Evolutionary conservation across 2,797 vertebrate genomes (phyloP).

Genomic region (Onychomys torridus): DNA sequence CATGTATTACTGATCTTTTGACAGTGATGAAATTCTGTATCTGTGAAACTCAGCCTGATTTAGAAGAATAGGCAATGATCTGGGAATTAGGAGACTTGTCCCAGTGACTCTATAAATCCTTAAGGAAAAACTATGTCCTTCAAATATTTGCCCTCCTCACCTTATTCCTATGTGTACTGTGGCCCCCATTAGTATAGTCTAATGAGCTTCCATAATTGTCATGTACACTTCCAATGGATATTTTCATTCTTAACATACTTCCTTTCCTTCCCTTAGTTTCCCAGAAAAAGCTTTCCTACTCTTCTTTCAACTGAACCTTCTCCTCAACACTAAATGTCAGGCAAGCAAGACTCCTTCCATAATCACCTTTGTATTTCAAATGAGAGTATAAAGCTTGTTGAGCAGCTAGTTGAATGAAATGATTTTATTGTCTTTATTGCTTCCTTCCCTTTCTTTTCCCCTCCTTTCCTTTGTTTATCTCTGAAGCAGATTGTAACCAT

Average conservation of each 20-base stretch:
- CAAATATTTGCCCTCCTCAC: background rate
- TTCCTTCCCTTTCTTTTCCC: too few species aligned
- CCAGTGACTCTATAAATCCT: background rate
- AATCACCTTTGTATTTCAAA: background rate
- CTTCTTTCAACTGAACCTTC: background rate
- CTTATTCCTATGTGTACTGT: background rate
- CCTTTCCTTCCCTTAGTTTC: background rate
- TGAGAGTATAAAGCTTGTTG: background rate
- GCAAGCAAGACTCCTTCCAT: background rate
- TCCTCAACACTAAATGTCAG: background rate
- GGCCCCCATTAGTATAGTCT: background rate
- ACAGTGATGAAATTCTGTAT: background rate
- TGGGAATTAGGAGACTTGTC: background rate
- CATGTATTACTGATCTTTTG: background rate
- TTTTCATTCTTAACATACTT: background rate
- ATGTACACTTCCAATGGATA: background rate
- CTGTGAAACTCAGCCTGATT: background rate
- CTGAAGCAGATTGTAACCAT: background rate
- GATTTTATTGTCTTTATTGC: background rate
- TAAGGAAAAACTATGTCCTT: background rate
- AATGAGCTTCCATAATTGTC: background rate
- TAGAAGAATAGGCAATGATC: background rate
- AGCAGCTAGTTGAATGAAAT: conserved; percentile 27
- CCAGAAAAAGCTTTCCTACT: background rate
- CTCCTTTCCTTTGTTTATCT: background rate